Conservation (phyloP, 2,797 vertebrate species). For the Poeciliopsis presidionis region DNA sequence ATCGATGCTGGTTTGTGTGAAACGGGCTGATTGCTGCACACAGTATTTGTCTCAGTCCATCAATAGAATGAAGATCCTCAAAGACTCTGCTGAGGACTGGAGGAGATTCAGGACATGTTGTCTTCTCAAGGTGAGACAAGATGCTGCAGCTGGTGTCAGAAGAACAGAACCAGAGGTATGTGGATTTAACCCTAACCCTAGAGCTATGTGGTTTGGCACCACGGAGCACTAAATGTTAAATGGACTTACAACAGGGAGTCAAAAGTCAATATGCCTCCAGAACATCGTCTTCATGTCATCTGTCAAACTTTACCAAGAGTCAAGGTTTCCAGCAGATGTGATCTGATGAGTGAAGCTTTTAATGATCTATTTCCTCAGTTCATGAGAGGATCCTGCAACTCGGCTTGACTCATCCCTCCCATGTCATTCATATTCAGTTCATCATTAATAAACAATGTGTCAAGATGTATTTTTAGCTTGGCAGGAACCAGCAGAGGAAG, state of each 20-base stretch:
- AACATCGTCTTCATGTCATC: not conserved
- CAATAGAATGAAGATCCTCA: slow-evolving; percentile 13
- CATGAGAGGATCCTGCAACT: slow-evolving; percentile 17
- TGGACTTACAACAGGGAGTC: not conserved
- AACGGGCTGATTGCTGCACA: slow-evolving; percentile 31
- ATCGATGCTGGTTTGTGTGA: slow-evolving; percentile 19
- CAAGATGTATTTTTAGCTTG: slow-evolving; percentile 53
- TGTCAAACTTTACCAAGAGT: slow-evolving; percentile 2
- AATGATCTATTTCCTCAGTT: slow-evolving; percentile 36
- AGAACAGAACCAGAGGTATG: too few species aligned
- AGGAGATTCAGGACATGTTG: too few species aligned
- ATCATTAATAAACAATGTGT: slow-evolving; percentile 60
- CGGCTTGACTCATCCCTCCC: slow-evolving; percentile 45
- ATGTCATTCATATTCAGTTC: slow-evolving; percentile 51
- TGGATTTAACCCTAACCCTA: too few species aligned
- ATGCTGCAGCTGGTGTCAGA: too few species aligned
- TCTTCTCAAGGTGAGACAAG: too few species aligned
- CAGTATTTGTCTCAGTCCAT: slow-evolving; percentile 46
- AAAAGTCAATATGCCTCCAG: not conserved
- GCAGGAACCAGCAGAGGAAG: slow-evolving; percentile 7
- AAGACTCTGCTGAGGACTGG: too few species aligned
- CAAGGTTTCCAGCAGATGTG: not conserved
- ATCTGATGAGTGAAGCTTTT: slow-evolving; percentile 19
- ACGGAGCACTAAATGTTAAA: not conserved
- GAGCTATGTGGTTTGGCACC: too few species aligned